Base-by-base conservation (phyloP, 2,113 vertebrate genomes). In the Entelurus aequoreus region DNA sequence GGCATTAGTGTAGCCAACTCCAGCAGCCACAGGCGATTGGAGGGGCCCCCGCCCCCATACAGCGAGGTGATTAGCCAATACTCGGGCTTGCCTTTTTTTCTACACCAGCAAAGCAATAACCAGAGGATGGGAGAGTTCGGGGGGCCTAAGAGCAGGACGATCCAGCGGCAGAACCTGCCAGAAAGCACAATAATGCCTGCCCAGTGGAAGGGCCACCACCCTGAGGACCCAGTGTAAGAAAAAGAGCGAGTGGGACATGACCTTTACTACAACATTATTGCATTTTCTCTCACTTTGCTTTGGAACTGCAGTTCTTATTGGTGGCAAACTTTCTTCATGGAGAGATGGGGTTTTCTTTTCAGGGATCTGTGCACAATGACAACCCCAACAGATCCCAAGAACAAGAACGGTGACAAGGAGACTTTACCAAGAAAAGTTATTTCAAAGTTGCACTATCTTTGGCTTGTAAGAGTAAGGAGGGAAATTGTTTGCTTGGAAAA, bases 21-120 rank as follows among this genome's bases (percentile, higher is more conserved):
- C 42, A 93, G 92, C 89, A 93, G 91, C 71, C 91, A 93, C 0
- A 92, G 93, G 75, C 91, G 93, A 80, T 93, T 94, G 92, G 95
- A 95, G 78, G 94, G 93, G 49, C 94, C 95, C 1, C 96, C 96
- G 11, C 96, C 96, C 0, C 91, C 96, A 0, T 99, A 99, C 92
- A 97, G 92, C n/a, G 96, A 98, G 89, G 95, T 95, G 83, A 94
- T 95, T 91, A 93, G 95, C 72, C 93, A 92, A 83, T 93, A 92
- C 78, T 94, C 93, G 0, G 92, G 93, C 70, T 90, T 94, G 57
- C 87, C 94, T 5, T 92, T 94, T 91, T 94, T 94, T 91, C 91
- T 94, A 78, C 94, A 95, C 93, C 95, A 95, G 94, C 95, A 95
- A 90, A 93, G 93, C 92, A 91, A 91, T 78, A 81, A 89, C 44